Evolutionary conservation across 1,140 invertebrate species (phyloP).

Genomic region (Bombus breviceps): DNA sequence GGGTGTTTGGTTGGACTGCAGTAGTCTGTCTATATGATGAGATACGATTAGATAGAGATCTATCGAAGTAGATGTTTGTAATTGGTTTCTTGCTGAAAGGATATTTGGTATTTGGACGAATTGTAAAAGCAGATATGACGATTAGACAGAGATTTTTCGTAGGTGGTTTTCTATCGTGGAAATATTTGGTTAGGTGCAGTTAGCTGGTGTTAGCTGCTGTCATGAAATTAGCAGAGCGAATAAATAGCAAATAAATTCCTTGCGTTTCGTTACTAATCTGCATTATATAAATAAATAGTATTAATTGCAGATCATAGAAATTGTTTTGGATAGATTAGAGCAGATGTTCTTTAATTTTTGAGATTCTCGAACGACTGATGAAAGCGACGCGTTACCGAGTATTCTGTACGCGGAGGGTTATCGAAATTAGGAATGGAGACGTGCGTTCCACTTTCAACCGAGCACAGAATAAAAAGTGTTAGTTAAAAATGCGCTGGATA

Average conservation of each 20-base stretch:
- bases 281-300: too few species aligned
- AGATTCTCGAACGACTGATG: constrained; percentile 3
- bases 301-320: background rate
- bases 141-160: background rate
- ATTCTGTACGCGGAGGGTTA: background rate
- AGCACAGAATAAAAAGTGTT: background rate
- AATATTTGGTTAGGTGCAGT: too few species aligned
- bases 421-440: constrained; percentile 8
- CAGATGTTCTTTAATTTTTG: background rate
- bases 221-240: too few species aligned
- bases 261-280: background rate
- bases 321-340: background rate
- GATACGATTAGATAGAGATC: too few species aligned
- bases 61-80: too few species aligned
- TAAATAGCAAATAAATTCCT: constrained; percentile 27
- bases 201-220: too few species aligned
- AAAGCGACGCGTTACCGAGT: constrained; percentile 3
- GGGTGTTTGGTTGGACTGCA: too few species aligned
- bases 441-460: constrained; percentile 32
- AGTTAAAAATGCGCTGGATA: background rate
- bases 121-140: too few species aligned
- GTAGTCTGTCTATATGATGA: too few species aligned
- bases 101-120: too few species aligned
- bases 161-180: background rate
- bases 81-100: too few species aligned